Base-by-base conservation (phyloP, 2,113 vertebrate species). In the Sphyrna mokarran region DNA sequence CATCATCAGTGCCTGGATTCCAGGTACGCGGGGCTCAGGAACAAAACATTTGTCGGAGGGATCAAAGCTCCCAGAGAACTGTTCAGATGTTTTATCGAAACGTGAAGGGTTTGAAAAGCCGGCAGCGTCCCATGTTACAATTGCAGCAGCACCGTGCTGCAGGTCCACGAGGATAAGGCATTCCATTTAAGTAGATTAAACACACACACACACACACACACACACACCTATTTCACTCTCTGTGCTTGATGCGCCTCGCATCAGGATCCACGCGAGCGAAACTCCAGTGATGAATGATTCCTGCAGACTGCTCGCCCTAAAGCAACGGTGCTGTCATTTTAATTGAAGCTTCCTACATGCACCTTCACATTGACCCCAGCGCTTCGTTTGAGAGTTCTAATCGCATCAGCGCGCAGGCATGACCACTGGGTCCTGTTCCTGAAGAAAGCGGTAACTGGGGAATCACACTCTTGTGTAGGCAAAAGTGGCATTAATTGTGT, bases 111-210 rank as follows among this genome's bases (percentile, higher is more conserved):
- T 89, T 95, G 66, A 86, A 85, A 83, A 43, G 61, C 40, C n/a
- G 29, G 40, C 48, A 89, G 26, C 78, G 4, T 85, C 37, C 43
- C 83, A 40, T 87, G 18, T 95, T 61, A 95, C 54, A 87, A 54
- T 87, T 87, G 43, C n/a, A n/a, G n/a, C 9, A 87, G 43, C 85
- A 87, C 20, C 20, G 78, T 43, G 80, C 16, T 37, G 20, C n/a
- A 83, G 78, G 68, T 22, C 72, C 61, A 37, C 0, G 9, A 68
- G 95, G 54, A 54, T 95, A 95, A 86, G n/a, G 20, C 16, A 85
- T 58, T 86, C 76, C 63, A 23, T 85, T 95, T 83, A 95, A 85
- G 95, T 63, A 66, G 76, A 87, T 95, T 95, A 54, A 54, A 95
- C 61, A 69, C 26, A 83, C 40, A 58, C 40, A 83, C 40, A 58